Evolutionary conservation across 1,140 invertebrate genomes (phyloP), one percentile per base, ranked within the genome.

Genomic region (Drosophila paulistorum): DNA sequence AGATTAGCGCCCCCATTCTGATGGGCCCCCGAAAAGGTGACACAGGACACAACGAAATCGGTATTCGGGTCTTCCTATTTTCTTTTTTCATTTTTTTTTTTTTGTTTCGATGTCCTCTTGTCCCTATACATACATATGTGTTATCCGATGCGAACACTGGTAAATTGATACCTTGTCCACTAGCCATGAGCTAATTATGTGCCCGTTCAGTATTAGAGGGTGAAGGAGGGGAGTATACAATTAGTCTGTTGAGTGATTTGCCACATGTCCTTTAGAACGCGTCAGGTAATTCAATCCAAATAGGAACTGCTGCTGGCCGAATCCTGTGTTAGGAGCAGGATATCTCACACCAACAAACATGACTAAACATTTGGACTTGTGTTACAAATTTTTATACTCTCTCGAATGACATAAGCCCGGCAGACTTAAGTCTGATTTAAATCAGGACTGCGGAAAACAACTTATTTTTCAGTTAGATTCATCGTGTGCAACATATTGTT

Each of bases 1-100:
- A 86, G 82, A 85, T 85, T 85, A 86, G 82, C 82, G 71, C 75
- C 78, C 72, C 79, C 79, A 87, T 87, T 82, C 73, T 69, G 83
- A 77, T 71, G 68, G 66, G 59, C 42, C 33, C 39, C 14, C 33
- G 77, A 79, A 81, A 85, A 85, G 71, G 82, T 85, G 82, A 74
- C 74, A 65, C 74, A 73, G 77, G 73, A 70, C 81, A 71, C 68
- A 60, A 57, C 67, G 35, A 67, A 59, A 76, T 70, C 54, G 64
- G 77, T 70, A 51, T 51, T 51, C 45, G 10, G 45, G 45, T 51
- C 45, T 51, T 51, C 20, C 45, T 11, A 45, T 23, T 23, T 51
- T 20, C 14, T 45, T 54, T 51, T 20, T 20, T 23, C 55, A 41
- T 37, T 37, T 39, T 13, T 65, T 55, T 13, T 65, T 55, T 77